Percentiles rank a stretch among this genome's conserved stretches.
These are phyloP conservation scores for Rhamphomyia laevipes DNA, from an alignment of 2,888 invertebrate species.

Conservation along the genomic window DNA sequence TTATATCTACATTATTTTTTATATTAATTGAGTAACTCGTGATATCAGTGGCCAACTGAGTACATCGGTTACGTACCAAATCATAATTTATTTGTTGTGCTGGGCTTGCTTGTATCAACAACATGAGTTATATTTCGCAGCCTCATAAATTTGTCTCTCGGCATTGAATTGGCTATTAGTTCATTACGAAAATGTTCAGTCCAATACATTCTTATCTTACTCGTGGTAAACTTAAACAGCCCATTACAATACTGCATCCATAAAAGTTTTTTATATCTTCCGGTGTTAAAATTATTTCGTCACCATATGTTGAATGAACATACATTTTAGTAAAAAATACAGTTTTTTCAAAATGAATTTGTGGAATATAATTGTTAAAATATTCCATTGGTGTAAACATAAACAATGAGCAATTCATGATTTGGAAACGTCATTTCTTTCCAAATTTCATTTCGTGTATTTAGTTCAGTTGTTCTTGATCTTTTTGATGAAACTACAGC, in stretches of 20 bases:
- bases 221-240: neutral
- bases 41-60: conserved; percentile 13
- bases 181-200: neutral
- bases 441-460: neutral
- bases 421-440: neutral
- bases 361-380: neutral
- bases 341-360: neutral
- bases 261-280: too few relatives aligned
- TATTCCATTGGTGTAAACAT: neutral
- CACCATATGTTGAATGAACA: too few relatives aligned
- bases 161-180: neutral
- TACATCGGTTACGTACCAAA: conserved; percentile 19
- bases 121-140: neutral
- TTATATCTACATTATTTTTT: neutral
- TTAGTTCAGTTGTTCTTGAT: too few relatives aligned
- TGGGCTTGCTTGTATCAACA: conserved; percentile 6
- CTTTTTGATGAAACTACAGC: too few relatives aligned
- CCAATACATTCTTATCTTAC: neutral
- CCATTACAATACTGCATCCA: neutral
- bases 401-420: neutral
- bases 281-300: too few relatives aligned
- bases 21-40: conserved; percentile 18
- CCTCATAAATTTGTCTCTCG: neutral
- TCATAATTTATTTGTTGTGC: conserved; percentile 16
- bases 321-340: too few relatives aligned